Percentiles rank a stretch among this genome's conserved stretches.
Conservation (phyloP, 2,113 vertebrate genomes). For the Cottus gobio region DNA sequence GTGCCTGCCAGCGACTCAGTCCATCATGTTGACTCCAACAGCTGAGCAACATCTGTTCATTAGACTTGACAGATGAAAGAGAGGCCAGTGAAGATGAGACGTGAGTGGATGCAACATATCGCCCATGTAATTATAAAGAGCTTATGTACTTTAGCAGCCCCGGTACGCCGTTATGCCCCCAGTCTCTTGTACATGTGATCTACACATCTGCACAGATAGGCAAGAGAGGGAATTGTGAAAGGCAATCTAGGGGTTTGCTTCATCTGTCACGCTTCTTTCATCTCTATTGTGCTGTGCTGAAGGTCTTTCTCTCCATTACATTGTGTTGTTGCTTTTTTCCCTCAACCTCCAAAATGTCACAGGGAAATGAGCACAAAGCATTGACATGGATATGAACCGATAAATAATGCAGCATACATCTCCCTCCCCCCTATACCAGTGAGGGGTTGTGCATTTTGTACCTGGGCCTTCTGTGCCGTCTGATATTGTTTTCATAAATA, state of each 20-base stretch:
- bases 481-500: too few relatives aligned
- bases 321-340: slow-evolving; percentile 67
- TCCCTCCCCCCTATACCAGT: slow-evolving; percentile 21
- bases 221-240: slow-evolving; percentile 38
- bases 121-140: slow-evolving; percentile 40
- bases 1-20: slow-evolving; percentile 74
- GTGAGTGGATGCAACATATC: slow-evolving; percentile 39
- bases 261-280: slow-evolving; percentile 67
- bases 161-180: slow-evolving; percentile 27
- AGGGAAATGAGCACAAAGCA: slow-evolving; percentile 70
- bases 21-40: slow-evolving; percentile 83
- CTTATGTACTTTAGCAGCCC: slow-evolving; percentile 18
- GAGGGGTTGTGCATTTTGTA: too few relatives aligned
- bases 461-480: too few relatives aligned
- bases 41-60: slow-evolving; percentile 87
- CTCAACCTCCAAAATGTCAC: slow-evolving; percentile 76
- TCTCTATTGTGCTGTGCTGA: slow-evolving; percentile 63
- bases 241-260: slow-evolving; percentile 74
- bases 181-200: slow-evolving; percentile 47
- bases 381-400: slow-evolving; percentile 69
- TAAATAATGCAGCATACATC: slow-evolving; percentile 78
- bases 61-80: slow-evolving; percentile 83
- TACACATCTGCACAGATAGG: slow-evolving; percentile 47
- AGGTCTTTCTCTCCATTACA: slow-evolving; percentile 73
- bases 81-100: slow-evolving; percentile 51